Conservation (phyloP, 2,113 vertebrate genomes). For the Spea bombifrons region DNA sequence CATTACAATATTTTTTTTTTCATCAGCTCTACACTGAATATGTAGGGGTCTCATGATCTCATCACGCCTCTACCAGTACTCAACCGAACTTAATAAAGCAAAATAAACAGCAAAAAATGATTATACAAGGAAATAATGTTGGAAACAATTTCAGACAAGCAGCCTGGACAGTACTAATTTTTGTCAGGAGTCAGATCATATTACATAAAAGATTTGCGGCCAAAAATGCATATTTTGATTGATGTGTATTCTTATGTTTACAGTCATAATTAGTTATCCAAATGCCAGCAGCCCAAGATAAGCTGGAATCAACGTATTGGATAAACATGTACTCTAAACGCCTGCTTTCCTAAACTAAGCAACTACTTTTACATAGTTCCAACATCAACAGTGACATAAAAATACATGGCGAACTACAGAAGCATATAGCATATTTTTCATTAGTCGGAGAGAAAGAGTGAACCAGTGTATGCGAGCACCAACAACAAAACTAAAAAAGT, state of each 20-base stretch:
- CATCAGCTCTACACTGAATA: no score
- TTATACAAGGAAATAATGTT: not conserved
- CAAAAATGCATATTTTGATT: slow-evolving; percentile 11
- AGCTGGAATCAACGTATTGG: not conserved
- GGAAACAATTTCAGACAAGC: not conserved
- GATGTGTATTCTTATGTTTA: not conserved
- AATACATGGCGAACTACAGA: not conserved
- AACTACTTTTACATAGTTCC: not conserved
- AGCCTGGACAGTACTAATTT: not conserved
- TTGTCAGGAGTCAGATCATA: not conserved
- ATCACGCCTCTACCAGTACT: no score
- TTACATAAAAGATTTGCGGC: not conserved
- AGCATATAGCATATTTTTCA: no score
- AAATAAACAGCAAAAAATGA: no score
- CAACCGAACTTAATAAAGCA: no score
- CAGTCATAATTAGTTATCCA: slow-evolving; percentile 6
- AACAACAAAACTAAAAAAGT: no score
- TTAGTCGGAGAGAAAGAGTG: no score
- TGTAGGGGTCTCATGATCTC: no score
- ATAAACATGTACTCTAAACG: not conserved
- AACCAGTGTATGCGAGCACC: no score
- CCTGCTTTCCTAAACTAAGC: slow-evolving; percentile 1
- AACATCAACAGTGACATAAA: not conserved
- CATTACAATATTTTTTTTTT: no score
- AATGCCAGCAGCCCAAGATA: slow-evolving; percentile 19